Percentiles rank a stretch among this genome's conserved stretches.
phyloP scores from a whole-genome alignment of 2,113 vertebrate species.

The Isichthys henryi region DNA sequence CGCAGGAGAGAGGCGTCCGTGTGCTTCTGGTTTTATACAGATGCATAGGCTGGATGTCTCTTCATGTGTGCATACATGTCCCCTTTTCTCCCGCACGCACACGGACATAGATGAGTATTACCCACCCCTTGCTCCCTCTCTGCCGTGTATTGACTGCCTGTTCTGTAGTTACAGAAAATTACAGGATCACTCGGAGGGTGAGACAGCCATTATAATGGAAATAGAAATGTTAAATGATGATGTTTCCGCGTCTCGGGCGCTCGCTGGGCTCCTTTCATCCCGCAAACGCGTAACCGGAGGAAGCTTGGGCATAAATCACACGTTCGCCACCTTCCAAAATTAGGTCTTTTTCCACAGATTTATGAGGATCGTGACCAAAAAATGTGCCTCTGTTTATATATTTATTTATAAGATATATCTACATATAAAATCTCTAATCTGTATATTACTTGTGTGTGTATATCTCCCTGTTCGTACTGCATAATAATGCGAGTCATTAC shows the following conservation, averaged over 20 bases:
- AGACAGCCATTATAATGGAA: conserved; percentile 25
- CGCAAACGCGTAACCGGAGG: neutral
- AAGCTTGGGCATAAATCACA: neutral
- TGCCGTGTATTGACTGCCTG: conserved; percentile 15
- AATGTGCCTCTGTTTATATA: neutral
- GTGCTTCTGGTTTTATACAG: neutral
- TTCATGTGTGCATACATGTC: neutral
- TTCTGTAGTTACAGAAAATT: conserved; percentile 26
- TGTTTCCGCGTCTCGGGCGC: conserved; percentile 18
- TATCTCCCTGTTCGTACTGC: neutral
- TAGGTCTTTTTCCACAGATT: conserved; percentile 7
- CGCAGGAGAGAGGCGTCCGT: neutral
- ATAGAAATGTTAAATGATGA: conserved; percentile 28
- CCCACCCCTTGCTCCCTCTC: conserved; percentile 17
- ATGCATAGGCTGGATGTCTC: neutral
- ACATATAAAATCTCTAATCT: neutral
- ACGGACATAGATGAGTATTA: conserved; percentile 2
- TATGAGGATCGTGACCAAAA: neutral
- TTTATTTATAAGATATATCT: neutral
- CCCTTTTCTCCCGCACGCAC: neutral
- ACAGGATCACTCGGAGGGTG: conserved; percentile 25
- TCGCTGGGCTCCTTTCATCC: conserved; percentile 8
- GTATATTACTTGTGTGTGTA: neutral
- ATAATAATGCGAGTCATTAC: neutral
- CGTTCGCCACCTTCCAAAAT: conserved; percentile 5